Percentiles rank a stretch among this genome's conserved stretches.
phyloP scores from a whole-genome alignment of 2,797 vertebrate species.

The Sebastes steindachneri region DNA sequence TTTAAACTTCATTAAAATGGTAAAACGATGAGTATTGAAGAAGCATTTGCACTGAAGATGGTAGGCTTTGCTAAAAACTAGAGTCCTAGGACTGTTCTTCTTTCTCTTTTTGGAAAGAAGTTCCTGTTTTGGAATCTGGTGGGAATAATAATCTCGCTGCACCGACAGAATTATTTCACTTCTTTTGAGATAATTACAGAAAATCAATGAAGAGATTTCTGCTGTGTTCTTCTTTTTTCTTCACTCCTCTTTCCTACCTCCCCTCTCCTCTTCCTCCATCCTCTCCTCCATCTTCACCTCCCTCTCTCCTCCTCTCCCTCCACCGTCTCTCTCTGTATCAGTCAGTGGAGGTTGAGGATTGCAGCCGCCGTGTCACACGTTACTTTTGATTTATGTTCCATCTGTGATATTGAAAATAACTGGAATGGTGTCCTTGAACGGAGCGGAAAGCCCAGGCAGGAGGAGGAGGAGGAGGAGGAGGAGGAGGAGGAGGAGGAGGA shows the following conservation, averaged over 20 bases:
- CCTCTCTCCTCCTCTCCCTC: background rate
- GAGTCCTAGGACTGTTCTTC: too few relatives aligned
- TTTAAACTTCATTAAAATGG: too few relatives aligned
- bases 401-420: conserved; percentile 76
- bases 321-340: conserved; percentile 6
- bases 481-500: too few relatives aligned
- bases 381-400: conserved; percentile 79
- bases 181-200: background rate
- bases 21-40: too few relatives aligned
- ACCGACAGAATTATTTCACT: background rate
- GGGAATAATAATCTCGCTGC: background rate
- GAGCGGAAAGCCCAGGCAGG: conserved; percentile 41
- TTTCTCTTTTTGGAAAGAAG: background rate
- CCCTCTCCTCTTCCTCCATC: background rate
- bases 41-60: too few relatives aligned
- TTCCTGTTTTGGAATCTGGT: background rate
- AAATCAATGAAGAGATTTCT: background rate
- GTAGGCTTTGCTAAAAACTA: too few relatives aligned
- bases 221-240: background rate
- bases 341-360: conserved; percentile 16
- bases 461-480: background rate
- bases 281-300: background rate
- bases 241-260: background rate
- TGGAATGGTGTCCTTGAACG: conserved; percentile 75
- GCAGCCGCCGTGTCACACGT: conserved; percentile 50